Conservation (phyloP, 2,888 invertebrate genomes). For the Poecilus cupreus region DNA sequence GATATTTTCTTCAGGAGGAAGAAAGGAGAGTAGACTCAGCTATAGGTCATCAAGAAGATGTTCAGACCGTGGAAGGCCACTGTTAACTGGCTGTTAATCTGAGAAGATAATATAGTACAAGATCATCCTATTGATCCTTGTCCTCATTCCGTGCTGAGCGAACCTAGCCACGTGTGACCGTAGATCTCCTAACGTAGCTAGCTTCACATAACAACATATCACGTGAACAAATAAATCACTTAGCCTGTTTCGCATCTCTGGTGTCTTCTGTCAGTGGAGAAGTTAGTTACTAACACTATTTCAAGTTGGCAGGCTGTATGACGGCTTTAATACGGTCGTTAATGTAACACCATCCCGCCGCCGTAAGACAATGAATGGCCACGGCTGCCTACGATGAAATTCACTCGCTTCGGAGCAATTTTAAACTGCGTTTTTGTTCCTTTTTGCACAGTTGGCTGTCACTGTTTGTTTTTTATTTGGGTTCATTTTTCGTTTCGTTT, state of each 20-base stretch:
- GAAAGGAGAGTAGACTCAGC: too few species aligned
- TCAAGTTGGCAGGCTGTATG: slow-evolving; percentile 34
- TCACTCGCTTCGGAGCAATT: not conserved
- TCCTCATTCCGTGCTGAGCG: too few species aligned
- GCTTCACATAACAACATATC: not conserved
- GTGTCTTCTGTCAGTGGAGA: slow-evolving; percentile 5
- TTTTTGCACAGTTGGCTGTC: slow-evolving; percentile 17
- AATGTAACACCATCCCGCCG: not conserved
- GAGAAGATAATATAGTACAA: too few species aligned
- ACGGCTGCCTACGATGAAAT: not conserved
- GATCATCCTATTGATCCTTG: too few species aligned
- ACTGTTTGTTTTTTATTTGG: slow-evolving; percentile 35
- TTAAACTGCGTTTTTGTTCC: not conserved
- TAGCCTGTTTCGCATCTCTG: not conserved
- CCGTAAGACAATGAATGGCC: slow-evolving; percentile 31
- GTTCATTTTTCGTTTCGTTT: slow-evolving; percentile 42
- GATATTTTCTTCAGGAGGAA: too few species aligned
- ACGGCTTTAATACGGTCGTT: slow-evolving; percentile 31
- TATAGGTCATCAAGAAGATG: too few species aligned
- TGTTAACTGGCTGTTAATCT: too few species aligned
- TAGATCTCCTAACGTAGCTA: too few species aligned
- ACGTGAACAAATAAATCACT: not conserved
- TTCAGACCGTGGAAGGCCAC: too few species aligned
- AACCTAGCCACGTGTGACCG: too few species aligned
- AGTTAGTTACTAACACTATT: slow-evolving; percentile 26